A percentile compares a stretch with the other conserved stretches of the same genome.
phyloP scores from a whole-genome alignment of 2,888 invertebrate genomes.

The Tinea pellionella region DNA sequence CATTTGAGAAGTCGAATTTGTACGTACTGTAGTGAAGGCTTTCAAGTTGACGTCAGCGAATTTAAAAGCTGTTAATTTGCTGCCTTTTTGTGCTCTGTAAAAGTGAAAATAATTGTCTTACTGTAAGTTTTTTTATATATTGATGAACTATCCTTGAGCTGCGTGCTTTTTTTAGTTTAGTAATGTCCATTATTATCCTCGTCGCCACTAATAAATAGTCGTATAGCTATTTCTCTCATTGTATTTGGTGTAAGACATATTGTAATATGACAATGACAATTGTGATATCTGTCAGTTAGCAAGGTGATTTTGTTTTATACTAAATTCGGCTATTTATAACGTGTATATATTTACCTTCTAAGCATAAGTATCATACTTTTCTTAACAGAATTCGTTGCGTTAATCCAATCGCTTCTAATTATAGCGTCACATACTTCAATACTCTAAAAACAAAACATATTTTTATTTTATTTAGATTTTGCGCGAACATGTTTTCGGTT shows the following conservation, averaged over 20 bases:
- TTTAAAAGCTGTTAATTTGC: slow-evolving; percentile 3
- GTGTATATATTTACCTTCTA: too few relatives aligned
- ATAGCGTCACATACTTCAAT: slow-evolving; percentile 4
- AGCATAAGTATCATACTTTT: neutral
- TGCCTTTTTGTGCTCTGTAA: neutral
- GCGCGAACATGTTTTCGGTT: too few relatives aligned
- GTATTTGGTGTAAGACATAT: too few relatives aligned
- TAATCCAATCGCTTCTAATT: neutral
- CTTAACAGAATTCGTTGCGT: neutral
- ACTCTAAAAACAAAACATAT: slow-evolving; percentile 2
- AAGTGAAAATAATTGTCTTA: neutral
- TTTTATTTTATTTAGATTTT: too few relatives aligned
- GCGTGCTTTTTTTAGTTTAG: too few relatives aligned
- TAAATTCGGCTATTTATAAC: too few relatives aligned
- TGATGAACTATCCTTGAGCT: too few relatives aligned
- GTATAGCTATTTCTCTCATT: too few relatives aligned
- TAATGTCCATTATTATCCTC: too few relatives aligned
- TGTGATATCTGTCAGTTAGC: too few relatives aligned
- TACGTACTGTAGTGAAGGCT: neutral
- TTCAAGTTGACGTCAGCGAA: slow-evolving; percentile 8
- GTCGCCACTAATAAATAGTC: too few relatives aligned
- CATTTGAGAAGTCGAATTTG: neutral
- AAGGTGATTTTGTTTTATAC: too few relatives aligned
- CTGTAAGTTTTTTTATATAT: neutral
- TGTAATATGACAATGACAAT: neutral